Base-by-base conservation (phyloP, 2,888 invertebrate genomes). In the Helobdella robusta region DNA sequence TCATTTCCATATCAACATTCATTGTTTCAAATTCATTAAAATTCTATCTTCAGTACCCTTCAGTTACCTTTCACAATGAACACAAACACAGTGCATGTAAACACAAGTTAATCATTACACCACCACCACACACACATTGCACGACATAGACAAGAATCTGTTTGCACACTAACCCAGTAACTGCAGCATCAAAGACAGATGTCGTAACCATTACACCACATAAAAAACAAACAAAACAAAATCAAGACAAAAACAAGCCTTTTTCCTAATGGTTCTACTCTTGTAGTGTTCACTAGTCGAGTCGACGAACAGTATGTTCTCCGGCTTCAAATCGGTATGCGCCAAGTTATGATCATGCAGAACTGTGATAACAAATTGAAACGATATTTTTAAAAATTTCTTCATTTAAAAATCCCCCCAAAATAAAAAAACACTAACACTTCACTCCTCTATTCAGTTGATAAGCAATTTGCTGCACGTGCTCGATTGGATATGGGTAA, bases 241-340 rank as follows among this genome's bases (percentile, higher is more conserved):
- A 5, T 50, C n/a, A 62, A 64, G n/a, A n/a, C n/a, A n/a, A n/a
- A n/a, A n/a, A n/a, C n/a, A n/a, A n/a, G n/a, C 67, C 64, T 64
- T 67, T 28, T 63, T 54, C 35, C 59, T 34, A 28, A 67, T 64
- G n/a, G 30, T 67, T 64, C 59, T 67, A 5, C 58, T 64, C 15
- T 52, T 59, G 23, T 59, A 65, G 15, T 30, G 44, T 59, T 91
- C 89, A 78, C 87, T 93, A 75, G 91, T 91, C 62, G 94, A 93
- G 83, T 64, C 89, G 62, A 94, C 89, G 81, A 98, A 97, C 70
- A 99, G 84, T 73, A 98, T 94, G 83, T 98, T 99, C 83, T 99
- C 98, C 36, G 98, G 98, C 82, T 99, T 98, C 80, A 98, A 86
- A 84, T 98, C 98, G 34, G 98, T 98, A 84, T 98, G 98, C 67